Conservation (phyloP, 2,113 vertebrate species). For the Lota lota region DNA sequence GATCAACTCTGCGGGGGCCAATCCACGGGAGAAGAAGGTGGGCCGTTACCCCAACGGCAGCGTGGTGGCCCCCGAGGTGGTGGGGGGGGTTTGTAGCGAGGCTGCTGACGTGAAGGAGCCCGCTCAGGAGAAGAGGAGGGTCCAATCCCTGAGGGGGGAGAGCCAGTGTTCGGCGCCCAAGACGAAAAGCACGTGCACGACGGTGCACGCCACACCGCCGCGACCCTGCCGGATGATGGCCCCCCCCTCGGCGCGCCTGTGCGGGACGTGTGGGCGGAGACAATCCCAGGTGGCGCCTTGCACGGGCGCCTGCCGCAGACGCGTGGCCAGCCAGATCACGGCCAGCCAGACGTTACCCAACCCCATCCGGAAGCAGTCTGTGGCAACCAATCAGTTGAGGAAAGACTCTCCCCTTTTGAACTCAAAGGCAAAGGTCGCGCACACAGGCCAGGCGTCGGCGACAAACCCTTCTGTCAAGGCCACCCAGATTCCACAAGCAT, state of each 20-base stretch:
- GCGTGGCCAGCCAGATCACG: slow-evolving; percentile 52
- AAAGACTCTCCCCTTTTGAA: slow-evolving; percentile 48
- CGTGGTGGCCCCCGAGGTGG: slow-evolving; percentile 73
- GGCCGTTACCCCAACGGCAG: slow-evolving; percentile 74
- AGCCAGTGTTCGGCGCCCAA: slow-evolving; percentile 47
- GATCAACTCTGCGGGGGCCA: slow-evolving; percentile 56
- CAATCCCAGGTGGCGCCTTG: slow-evolving; percentile 66
- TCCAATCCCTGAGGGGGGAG: slow-evolving; percentile 65
- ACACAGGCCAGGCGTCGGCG: slow-evolving; percentile 29
- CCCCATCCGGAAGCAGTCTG: slow-evolving; percentile 42
- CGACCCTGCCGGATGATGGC: slow-evolving; percentile 58
- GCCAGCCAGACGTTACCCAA: slow-evolving; percentile 71
- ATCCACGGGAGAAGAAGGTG: slow-evolving; percentile 59
- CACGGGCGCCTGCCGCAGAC: slow-evolving; percentile 66
- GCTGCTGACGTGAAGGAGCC: slow-evolving; percentile 48
- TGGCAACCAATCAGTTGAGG: slow-evolving; percentile 29
- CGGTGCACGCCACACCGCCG: slow-evolving; percentile 62
- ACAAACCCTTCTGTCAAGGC: slow-evolving; percentile 27
- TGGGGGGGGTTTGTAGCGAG: slow-evolving; percentile 74
- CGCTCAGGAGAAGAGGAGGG: slow-evolving; percentile 54
- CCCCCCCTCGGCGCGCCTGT: slow-evolving; percentile 55
- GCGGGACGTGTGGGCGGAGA: slow-evolving; percentile 66
- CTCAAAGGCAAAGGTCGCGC: slow-evolving; percentile 34
- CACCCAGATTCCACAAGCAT: slow-evolving; percentile 47
- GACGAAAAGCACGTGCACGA: slow-evolving; percentile 43